Base-by-base conservation (phyloP, 2,113 vertebrate genomes). In the Callopanchax toddi region DNA sequence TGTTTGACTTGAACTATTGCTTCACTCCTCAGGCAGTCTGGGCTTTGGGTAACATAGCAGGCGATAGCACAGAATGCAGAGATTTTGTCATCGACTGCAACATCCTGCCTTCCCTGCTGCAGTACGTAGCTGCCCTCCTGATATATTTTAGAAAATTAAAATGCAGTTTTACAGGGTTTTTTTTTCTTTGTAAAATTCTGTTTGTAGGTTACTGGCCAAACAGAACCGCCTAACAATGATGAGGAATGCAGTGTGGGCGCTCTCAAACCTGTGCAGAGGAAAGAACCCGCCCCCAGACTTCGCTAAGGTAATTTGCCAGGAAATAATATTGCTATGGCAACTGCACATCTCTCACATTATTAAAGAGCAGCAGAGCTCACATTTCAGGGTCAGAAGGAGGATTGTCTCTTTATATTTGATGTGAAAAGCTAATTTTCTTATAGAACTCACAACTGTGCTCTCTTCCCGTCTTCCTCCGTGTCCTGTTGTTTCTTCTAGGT, bases 211-310 rank as follows among this genome's bases (percentile, higher is more conserved):
- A 77, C 90, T 99, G 90, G 96, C 97, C 71, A 99, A 98, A 91
- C 96, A 97, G 86, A 98, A 97, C 73, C 96, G 97, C 73, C 92
- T 99, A 64, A 98, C 96, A 4, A 99, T 98, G 96, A 99, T 96
- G 71, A 93, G 97, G 66, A 99, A 99, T 60, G 97, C 97, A 29
- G 97, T 99, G 51, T 99, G 97, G 96, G 97, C 97, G 48, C 90
- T 99, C 11, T 99, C 97, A 81, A 99, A 99, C 86, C 93, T 99
- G 69, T 99, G 97, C 91, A 93, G 97, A 93, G 97, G 97, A 62
- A 99, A 99, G 78, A 99, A 97, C 84, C 97, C 97, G 73, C 96
- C 97, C 86, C 97, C 97, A 55, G 96, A 99, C 84, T 99, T 99
- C 88, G 81, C 94, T 73, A 99, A 99, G 90, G 92, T 93, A 83